phyloP scores from a whole-genome alignment of 1,140 invertebrate genomes.

The Lerema accius region DNA sequence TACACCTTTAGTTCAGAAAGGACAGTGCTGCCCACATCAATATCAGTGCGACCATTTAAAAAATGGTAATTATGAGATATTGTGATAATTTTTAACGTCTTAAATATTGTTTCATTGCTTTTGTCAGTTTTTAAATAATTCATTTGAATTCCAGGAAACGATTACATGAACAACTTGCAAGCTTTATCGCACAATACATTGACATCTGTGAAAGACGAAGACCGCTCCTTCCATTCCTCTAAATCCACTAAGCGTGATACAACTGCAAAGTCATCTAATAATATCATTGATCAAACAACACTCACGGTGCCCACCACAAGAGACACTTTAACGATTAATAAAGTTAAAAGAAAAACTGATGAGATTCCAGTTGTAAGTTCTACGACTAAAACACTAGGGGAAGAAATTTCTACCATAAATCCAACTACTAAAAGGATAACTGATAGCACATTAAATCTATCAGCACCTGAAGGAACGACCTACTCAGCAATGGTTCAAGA shows the following conservation, averaged over 20 bases:
- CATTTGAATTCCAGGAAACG: slow-evolving; percentile 34
- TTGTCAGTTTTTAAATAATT: background rate
- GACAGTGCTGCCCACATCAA: slow-evolving; percentile 92
- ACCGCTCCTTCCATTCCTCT: slow-evolving; percentile 60
- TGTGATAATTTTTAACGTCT: background rate
- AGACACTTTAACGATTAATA: slow-evolving; percentile 45
- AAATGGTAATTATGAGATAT: slow-evolving; percentile 32
- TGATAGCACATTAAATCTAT: slow-evolving; percentile 27
- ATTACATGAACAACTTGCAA: background rate
- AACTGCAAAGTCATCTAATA: slow-evolving; percentile 44
- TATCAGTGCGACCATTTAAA: slow-evolving; percentile 86
- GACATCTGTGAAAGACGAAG: slow-evolving; percentile 45
- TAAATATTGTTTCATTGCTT: background rate
- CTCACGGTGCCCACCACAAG: slow-evolving; percentile 42
- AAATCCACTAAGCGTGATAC: slow-evolving; percentile 55
- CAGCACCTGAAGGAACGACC: slow-evolving; percentile 12
- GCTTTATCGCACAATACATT: slow-evolving; percentile 29
- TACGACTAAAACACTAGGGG: slow-evolving; percentile 29
- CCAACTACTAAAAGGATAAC: slow-evolving; percentile 31
- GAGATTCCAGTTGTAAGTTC: slow-evolving; percentile 33
- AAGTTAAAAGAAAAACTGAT: slow-evolving; percentile 62
- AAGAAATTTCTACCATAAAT: slow-evolving; percentile 31
- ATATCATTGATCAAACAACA: slow-evolving; percentile 47
- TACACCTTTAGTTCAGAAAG: slow-evolving; percentile 88
- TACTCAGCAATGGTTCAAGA: slow-evolving; percentile 37